Evolutionary conservation across 2,113 vertebrate genomes (phyloP).

Genomic region (Nestor notabilis): DNA sequence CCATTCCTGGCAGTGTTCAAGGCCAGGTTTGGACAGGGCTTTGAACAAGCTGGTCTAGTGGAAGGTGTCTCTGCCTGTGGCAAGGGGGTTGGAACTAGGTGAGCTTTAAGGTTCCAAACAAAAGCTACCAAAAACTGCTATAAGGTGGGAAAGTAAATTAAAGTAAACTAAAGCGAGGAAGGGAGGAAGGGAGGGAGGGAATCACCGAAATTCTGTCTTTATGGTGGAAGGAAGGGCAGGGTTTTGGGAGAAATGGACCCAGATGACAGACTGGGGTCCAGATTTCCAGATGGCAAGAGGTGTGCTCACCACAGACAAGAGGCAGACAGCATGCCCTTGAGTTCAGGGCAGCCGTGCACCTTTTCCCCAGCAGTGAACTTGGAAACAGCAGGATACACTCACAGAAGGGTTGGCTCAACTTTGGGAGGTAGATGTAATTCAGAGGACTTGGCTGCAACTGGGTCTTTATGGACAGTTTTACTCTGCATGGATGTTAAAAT

Average conservation of each 20-base stretch:
- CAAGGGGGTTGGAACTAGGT: not conserved
- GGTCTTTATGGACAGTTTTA: not conserved
- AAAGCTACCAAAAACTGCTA: not conserved
- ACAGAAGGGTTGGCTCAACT: not conserved
- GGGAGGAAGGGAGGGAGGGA: not conserved
- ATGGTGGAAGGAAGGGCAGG: not conserved
- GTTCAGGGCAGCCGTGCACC: not conserved
- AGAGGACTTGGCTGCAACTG: not conserved
- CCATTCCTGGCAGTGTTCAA: not conserved
- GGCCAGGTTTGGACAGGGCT: not conserved
- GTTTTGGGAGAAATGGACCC: not conserved
- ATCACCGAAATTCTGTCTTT: not conserved
- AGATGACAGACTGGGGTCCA: not conserved
- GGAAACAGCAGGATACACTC: not conserved
- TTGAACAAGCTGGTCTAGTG: not conserved
- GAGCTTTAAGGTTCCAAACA: not conserved
- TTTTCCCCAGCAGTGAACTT: not conserved
- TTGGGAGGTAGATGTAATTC: not conserved
- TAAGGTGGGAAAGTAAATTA: not conserved
- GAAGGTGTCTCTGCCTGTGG: not conserved
- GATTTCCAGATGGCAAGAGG: not conserved
- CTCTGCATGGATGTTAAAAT: not conserved
- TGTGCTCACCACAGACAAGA: not conserved
- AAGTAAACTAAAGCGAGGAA: too few species aligned
- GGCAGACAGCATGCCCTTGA: not conserved